Evolutionary conservation across 2,888 invertebrate genomes (phyloP).

Genomic region (Rhodophaea formosa): DNA sequence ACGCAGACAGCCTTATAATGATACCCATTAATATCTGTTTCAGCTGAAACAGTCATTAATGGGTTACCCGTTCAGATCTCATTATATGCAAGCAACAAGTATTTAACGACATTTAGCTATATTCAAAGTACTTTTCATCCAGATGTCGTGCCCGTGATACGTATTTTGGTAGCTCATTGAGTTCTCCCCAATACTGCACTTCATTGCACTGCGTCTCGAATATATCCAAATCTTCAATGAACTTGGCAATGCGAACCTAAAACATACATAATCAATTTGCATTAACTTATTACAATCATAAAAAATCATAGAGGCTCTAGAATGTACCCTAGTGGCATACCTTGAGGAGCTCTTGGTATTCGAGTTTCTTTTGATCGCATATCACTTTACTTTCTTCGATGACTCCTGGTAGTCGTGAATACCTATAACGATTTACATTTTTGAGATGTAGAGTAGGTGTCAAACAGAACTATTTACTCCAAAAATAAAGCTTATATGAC

Average conservation of each 20-base stretch:
- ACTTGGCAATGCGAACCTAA: slow-evolving; percentile 86
- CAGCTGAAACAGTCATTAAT: no score
- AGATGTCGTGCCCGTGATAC: slow-evolving; percentile 89
- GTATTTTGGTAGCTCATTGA: slow-evolving; percentile 91
- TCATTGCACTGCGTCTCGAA: slow-evolving; percentile 91
- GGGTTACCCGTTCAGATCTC: no score
- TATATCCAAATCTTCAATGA: slow-evolving; percentile 89
- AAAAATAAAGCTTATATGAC: neutral
- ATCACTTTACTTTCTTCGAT: slow-evolving; percentile 91
- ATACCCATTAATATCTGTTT: no score
- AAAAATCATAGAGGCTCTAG: neutral
- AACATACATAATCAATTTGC: slow-evolving; percentile 3
- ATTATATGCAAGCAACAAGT: no score
- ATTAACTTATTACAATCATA: neutral
- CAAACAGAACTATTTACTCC: neutral
- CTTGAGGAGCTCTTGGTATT: slow-evolving; percentile 91
- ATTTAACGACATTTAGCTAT: no score
- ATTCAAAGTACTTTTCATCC: slow-evolving; percentile 81
- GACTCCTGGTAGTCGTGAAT: slow-evolving; percentile 88
- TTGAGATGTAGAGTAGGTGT: neutral
- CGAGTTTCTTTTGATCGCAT: slow-evolving; percentile 89
- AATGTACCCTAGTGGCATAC: slow-evolving; percentile 40
- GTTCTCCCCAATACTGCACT: slow-evolving; percentile 92
- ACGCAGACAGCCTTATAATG: no score
- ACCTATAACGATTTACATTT: slow-evolving; percentile 64